Base-by-base conservation (phyloP, 2,888 invertebrate genomes). In the Drosophila paranaensis region DNA sequence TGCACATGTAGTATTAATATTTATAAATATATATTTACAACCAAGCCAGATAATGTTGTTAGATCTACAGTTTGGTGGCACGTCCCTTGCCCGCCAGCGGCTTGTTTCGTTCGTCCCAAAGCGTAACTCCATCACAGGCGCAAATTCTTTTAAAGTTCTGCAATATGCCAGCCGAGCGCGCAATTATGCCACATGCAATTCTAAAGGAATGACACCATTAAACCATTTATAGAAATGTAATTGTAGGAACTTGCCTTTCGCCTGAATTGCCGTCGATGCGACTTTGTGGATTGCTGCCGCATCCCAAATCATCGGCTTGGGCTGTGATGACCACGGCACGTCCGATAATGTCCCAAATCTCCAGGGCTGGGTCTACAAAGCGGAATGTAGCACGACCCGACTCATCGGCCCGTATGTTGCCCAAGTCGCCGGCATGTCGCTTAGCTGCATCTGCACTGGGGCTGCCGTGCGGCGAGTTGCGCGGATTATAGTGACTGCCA, bases 131-230 rank as follows among this genome's bases (percentile, higher is more conserved):
- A 93, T 97, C 97, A 93, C 98, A 98, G 2, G 96, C 96, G 93
- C 98, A 98, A 60, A 98, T 96, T 13, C 95, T 95, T 90, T 98
- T 98, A 1, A 96, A 95, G 91, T 98, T 98, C 92, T 97, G 95
- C 90, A 97, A 96, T 10, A 98, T 93, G 0, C 97, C 97, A 0
- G 98, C 96, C 0, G 98, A 97, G 39, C 98, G 94, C 0, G 98
- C 98, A 80, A 98, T 97, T 11, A 98, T 95, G 0, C 98, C 98
- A 92, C 97, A 98, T 0, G 96, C 96, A 55, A 97, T 91, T 66
- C 97, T 96, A 73, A 3, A 58, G 6, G 40, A 1, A 11, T 16
- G 3, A 1, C 9, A 5, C 4, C 0, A 16, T 3, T 10, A 40
- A 46, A 25, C 11, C 33, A 3, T 14, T 9, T 9, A 35, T 3